Base-by-base conservation (phyloP, 2,113 vertebrate genomes). In the Campylorhamphus procurvoides region DNA sequence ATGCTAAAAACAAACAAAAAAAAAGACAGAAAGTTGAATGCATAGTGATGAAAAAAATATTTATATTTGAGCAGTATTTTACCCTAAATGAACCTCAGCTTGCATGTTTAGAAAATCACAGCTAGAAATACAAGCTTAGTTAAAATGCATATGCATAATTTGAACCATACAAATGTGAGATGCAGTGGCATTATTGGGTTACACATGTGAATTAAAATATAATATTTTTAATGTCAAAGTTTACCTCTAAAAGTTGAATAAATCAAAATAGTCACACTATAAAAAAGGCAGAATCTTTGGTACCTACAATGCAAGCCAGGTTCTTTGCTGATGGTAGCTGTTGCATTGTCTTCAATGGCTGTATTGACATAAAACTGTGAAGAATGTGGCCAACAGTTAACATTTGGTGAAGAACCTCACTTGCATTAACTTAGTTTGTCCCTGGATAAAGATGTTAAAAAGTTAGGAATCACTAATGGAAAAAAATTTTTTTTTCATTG, bases 281-380 rank as follows among this genome's bases (percentile, higher is more conserved):
- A 5, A 6, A 67, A 58, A 72, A 44, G 7, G 10, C 9, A 87
- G 12, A 66, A 29, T 56, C 9, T 78, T 79, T 52, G 1, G 6
- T n/a, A 31, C 3, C 3, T 37, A 29, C 7, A 40, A 18, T 15
- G 4, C 24, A 80, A 49, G 2, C 0, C 10, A 62, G 1, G 3
- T n/a, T 37, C 42, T 39, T 79, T 40, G 18, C 6, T 46, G 12
- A 4, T 77, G 9, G 31, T 71, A 83, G 18, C 5, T 86, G 35
- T 18, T 28, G 4, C 16, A 37, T 16, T 39, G 42, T 5, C 37
- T 75, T 85, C 37, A 49, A 18, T 10, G 59, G 4, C 4, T 82
- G 1, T 4, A 31, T 42, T 68, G 25, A 23, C 12, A 37, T 24
- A 39, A 49, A 58, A 20, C n/a, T 20, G 27, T 28, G 37, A 72